These are phyloP conservation scores for Vulpes ferrilata DNA, from an alignment of 2,113 vertebrate species.

Conservation along the genomic window DNA sequence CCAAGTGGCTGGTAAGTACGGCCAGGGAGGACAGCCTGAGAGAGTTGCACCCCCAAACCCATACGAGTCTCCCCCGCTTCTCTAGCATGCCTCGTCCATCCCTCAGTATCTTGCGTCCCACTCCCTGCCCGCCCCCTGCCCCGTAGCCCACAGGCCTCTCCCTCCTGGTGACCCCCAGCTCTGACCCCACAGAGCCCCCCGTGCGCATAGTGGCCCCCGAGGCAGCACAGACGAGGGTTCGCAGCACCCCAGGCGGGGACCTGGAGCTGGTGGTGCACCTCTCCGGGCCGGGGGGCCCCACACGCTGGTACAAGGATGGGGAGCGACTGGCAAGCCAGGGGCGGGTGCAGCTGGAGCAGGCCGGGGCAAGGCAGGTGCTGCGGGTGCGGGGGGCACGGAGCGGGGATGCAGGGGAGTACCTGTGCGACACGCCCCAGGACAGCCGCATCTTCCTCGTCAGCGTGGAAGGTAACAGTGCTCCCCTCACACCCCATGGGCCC, in stretches of 20 bases:
- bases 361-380: slow-evolving; percentile 91
- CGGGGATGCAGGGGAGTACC: slow-evolving; percentile 93
- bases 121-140: background rate
- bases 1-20: slow-evolving; percentile 91
- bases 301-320: slow-evolving; percentile 95
- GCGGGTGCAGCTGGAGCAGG: slow-evolving; percentile 91
- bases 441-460: slow-evolving; percentile 94
- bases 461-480: slow-evolving; percentile 91
- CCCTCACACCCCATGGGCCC: background rate
- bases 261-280: slow-evolving; percentile 95
- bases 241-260: slow-evolving; percentile 71
- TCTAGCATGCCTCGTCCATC: background rate
- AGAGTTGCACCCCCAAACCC: background rate
- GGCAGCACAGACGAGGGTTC: slow-evolving; percentile 76
- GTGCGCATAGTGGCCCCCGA: slow-evolving; percentile 71
- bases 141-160: background rate
- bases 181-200: slow-evolving; percentile 74
- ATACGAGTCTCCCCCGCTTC: background rate
- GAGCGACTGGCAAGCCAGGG: slow-evolving; percentile 91
- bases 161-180: slow-evolving; percentile 55
- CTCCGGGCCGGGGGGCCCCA: slow-evolving; percentile 87
- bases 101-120: background rate
- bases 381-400: slow-evolving; percentile 89
- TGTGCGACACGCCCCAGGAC: slow-evolving; percentile 92
- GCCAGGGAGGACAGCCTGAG: background rate